These are phyloP conservation scores for Drymodes brunneopygia DNA, from an alignment of 2,113 vertebrate genomes.

Conservation along the genomic window DNA sequence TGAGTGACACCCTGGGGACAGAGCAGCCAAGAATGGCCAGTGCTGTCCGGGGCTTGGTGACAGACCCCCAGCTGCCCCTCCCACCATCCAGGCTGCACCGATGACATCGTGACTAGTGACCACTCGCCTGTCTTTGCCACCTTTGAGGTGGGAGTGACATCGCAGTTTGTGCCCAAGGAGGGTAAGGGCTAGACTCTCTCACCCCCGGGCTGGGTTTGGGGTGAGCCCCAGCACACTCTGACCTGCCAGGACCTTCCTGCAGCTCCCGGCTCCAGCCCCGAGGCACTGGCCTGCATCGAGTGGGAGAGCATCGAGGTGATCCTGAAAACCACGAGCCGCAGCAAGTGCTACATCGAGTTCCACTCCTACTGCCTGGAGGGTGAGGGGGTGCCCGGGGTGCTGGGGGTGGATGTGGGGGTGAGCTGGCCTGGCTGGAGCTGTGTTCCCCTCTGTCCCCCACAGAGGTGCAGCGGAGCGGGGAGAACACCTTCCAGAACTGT, in stretches of 20 bases:
- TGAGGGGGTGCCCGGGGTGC: background rate
- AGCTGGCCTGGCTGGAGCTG: background rate
- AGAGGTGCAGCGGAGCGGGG: constrained; percentile 79
- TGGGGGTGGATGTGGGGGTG: accelerated
- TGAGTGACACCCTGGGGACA: background rate
- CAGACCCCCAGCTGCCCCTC: background rate
- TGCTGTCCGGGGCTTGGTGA: accelerated
- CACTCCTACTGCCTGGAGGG: constrained; percentile 80
- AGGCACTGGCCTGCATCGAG: constrained; percentile 77
- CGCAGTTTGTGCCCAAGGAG: constrained; percentile 73
- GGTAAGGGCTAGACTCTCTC: constrained; percentile 58
- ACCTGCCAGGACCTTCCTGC: background rate
- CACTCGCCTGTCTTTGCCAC: constrained; percentile 89
- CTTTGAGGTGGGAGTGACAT: constrained; percentile 81
- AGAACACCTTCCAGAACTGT: constrained; percentile 82
- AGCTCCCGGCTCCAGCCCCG: constrained; percentile 59
- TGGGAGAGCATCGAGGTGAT: constrained; percentile 82
- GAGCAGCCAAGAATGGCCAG: background rate
- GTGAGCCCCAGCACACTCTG: accelerated
- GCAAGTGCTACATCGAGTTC: constrained; percentile 87
- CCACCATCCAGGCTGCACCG: constrained; percentile 77
- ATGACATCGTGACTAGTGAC: constrained; percentile 86
- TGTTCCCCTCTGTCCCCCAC: accelerated
- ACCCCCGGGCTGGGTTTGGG: accelerated
- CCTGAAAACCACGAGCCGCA: constrained; percentile 82